Base-by-base conservation (phyloP, 1,140 invertebrate genomes). In the Nebria ingens region DNA sequence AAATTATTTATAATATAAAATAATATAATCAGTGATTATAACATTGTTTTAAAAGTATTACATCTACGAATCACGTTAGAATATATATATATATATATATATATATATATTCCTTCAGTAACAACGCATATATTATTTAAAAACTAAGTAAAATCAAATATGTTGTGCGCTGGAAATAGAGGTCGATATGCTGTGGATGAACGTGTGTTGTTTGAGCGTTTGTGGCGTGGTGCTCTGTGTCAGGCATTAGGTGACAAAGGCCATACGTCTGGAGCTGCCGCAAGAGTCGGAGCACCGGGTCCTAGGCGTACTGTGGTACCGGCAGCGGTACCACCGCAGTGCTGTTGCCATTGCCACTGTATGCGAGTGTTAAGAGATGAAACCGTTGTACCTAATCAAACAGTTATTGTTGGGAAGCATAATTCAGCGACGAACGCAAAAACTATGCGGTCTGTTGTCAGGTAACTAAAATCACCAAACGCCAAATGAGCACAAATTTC, bases 401-500 rank as follows among this genome's bases (percentile, higher is more conserved):
- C 25, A 52, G 67, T 62, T 64, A 68, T 21, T 69, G 64, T 54
- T 69, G 68, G 59, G 57, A 59, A 57, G 52, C 61, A 21, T n/a
- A n/a, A n/a, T n/a, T 17, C 51, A 21, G 19, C 40, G 45, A 61
- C 62, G 64, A 62, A 51, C 65, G 73, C 71, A 68, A 75, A 75
- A 65, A 71, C 74, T 51, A 74, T 81, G 71, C 73, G 78, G 55
- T 81, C 80, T 42, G 78, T 82, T 51, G 78, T 81, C 64, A 82
- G 79, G 80, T 82, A 72, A 63, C 51, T 34, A n/a, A n/a, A n/a
- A n/a, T n/a, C n/a, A n/a, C n/a, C n/a, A n/a, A n/a, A n/a, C n/a
- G n/a, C n/a, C n/a, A n/a, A n/a, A n/a, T n/a, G n/a, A n/a, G n/a
- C n/a, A n/a, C n/a, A n/a, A n/a, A n/a, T n/a, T n/a, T n/a, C n/a